Evolutionary conservation across 2,797 vertebrate species (phyloP).

Genomic region (Betta splendens): DNA sequence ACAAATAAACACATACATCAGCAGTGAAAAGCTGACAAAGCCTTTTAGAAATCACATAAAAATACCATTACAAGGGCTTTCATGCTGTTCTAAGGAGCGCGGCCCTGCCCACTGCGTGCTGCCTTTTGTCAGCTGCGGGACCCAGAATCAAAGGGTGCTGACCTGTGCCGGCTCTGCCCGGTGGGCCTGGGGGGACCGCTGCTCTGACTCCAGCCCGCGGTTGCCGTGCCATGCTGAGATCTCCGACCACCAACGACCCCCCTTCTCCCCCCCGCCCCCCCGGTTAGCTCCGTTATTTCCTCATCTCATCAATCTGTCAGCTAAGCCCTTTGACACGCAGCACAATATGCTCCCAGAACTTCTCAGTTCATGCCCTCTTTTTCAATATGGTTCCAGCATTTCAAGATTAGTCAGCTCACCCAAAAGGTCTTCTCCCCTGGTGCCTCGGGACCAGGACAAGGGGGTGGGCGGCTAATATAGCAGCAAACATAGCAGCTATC

Average conservation of each 20-base stretch:
- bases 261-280: conserved; percentile 51
- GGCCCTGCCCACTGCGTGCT: conserved; percentile 78
- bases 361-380: conserved; percentile 58
- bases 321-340: conserved; percentile 86
- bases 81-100: conserved; percentile 80
- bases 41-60: conserved; percentile 66
- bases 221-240: conserved; percentile 82
- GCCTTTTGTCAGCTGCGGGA: conserved; percentile 87
- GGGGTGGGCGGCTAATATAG: conserved; percentile 4
- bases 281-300: conserved; percentile 86
- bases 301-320: conserved; percentile 95
- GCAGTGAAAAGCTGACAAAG: conserved; percentile 65
- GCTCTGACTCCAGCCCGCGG: conserved; percentile 83
- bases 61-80: conserved; percentile 74
- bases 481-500: conserved; percentile 22
- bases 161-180: conserved; percentile 85
- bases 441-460: neutral
- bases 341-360: conserved; percentile 87
- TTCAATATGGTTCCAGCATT: conserved; percentile 91
- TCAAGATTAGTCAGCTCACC: conserved; percentile 84
- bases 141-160: conserved; percentile 88
- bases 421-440: conserved; percentile 41
- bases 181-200: conserved; percentile 83
- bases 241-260: conserved; percentile 45
- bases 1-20: conserved; percentile 65